A percentile compares a stretch with the other conserved stretches of the same genome.
phyloP scores from a whole-genome alignment of 2,113 vertebrate species.

The Dicerorhinus sumatrensis region DNA sequence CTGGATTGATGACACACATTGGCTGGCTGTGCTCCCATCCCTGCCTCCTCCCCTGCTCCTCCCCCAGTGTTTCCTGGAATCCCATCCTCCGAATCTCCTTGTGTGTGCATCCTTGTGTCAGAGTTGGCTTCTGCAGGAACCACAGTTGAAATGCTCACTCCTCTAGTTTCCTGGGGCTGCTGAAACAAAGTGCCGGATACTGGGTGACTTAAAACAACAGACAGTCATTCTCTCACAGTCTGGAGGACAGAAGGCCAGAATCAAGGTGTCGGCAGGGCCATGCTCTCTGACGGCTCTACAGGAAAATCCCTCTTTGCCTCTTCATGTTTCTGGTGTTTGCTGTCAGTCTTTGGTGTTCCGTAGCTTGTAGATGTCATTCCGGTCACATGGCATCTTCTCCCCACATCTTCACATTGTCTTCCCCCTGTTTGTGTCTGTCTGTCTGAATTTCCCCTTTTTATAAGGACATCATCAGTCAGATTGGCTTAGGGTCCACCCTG shows the following conservation, averaged over 20 bases:
- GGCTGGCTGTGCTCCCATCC: no score
- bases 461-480: neutral
- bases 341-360: neutral
- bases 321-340: no score
- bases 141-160: neutral
- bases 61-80: neutral
- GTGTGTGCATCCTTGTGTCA: neutral
- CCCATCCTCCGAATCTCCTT: neutral
- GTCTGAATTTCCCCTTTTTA: neutral
- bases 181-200: neutral
- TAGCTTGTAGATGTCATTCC: neutral
- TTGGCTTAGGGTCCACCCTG: neutral
- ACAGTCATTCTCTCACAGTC: neutral
- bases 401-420: neutral
- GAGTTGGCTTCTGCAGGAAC: neutral
- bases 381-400: neutral
- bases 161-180: neutral
- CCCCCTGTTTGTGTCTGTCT: neutral
- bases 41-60: neutral
- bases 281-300: neutral
- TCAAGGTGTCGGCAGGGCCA: neutral
- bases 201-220: neutral
- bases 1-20: no score
- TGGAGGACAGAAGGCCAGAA: neutral
- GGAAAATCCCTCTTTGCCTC: neutral